Base-by-base conservation (phyloP, 2,797 vertebrate genomes). In the Anguilla pacifica region DNA sequence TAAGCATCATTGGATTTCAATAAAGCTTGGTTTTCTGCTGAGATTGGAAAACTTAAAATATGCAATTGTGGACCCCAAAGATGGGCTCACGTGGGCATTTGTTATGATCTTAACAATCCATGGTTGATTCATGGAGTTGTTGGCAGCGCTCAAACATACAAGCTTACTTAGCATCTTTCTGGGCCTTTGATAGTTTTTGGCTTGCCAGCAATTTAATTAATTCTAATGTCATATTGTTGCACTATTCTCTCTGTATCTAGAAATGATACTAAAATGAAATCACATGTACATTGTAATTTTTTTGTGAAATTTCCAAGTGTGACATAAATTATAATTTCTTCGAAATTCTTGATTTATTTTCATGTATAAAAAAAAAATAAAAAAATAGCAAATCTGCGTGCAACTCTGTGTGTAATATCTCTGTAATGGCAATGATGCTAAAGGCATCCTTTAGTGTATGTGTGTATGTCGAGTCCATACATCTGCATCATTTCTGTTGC, bases 281-380 rank as follows among this genome's bases (percentile, higher is more conserved):
- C 91, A 64, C 94, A 92, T 93, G 94, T 89, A 87, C 77, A 85
- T 83, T 92, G 92, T 92, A 95, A 94, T 92, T 95, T 94, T 46
- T 92, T 96, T 96, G 96, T 96, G 96, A 96, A 91, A 96, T 96
- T 95, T 96, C 96, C 96, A 96, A 96, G 96, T 95, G 25, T 67
- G 4, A 3, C 25, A 67, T 67, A 43, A 82, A 28, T 88, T 81
- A 51, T 88, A 85, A 13, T 85, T 86, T 35, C 31, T 72, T 86
- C 49, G 39, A 70, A 19, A 15, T 67, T 86, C 25, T 86, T 53
- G 84, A 85, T 67, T 39, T 17, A 64, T 70, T 53, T 46, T 55
- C 43, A 43, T 85, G 49, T 84, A 6, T 46, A 6, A 72, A 31
- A 10, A 10, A 31, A 10, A 72, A 72, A 35, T 13, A 3, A 13